A percentile compares a stretch with the other conserved stretches of the same genome.
phyloP scores from a whole-genome alignment of 2,888 invertebrate genomes.

The Eristalis pertinax region DNA sequence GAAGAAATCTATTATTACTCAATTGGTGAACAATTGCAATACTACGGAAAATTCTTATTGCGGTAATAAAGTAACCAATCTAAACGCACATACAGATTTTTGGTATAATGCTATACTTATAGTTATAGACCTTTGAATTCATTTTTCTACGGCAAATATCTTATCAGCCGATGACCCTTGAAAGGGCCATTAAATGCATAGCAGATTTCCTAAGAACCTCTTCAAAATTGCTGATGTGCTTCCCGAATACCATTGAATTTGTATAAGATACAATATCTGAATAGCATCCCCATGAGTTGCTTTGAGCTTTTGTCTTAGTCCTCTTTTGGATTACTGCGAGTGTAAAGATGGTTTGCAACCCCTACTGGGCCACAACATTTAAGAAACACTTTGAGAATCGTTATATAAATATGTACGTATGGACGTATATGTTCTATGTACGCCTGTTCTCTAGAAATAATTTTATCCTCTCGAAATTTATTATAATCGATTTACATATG shows the following conservation, averaged over 20 bases:
- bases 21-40: slow-evolving; percentile 19
- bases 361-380: slow-evolving; percentile 48
- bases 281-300: slow-evolving; percentile 44
- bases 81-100: not conserved
- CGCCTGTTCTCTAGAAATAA: slow-evolving; percentile 39
- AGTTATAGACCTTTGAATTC: slow-evolving; percentile 11
- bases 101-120: not conserved
- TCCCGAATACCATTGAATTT: slow-evolving; percentile 55
- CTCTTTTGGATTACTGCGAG: slow-evolving; percentile 30
- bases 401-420: slow-evolving; percentile 26
- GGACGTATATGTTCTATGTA: slow-evolving; percentile 7
- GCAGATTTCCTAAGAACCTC: slow-evolving; percentile 57
- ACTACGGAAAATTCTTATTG: slow-evolving; percentile 25
- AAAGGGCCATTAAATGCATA: slow-evolving; percentile 61
- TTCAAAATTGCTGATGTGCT: slow-evolving; percentile 62
- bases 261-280: slow-evolving; percentile 61
- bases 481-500: slow-evolving; percentile 81
- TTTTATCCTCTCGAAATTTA: slow-evolving; percentile 77
- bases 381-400: slow-evolving; percentile 39
- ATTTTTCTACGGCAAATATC: slow-evolving; percentile 64
- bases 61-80: slow-evolving; percentile 26
- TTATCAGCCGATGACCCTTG: slow-evolving; percentile 45
- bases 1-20: slow-evolving; percentile 24
- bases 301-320: slow-evolving; percentile 56
- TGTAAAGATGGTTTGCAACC: slow-evolving; percentile 53